Evolutionary conservation across 2,888 invertebrate genomes (phyloP).

Genomic region (Torymus aiolomorphi): DNA sequence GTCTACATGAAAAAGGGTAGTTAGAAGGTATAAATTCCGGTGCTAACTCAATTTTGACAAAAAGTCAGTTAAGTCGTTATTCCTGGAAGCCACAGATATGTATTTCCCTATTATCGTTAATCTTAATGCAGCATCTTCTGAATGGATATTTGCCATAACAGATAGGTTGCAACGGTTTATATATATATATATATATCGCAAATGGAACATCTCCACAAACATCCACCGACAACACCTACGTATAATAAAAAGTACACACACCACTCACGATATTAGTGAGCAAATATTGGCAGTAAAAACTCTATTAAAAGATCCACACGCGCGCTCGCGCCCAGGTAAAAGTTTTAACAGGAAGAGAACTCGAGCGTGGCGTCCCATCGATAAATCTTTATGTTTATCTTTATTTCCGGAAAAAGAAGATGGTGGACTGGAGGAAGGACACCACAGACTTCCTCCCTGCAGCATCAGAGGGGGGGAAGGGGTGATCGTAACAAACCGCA

Average conservation of each 20-base stretch:
- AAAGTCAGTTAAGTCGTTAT: no score
- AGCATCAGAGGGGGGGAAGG: constrained; percentile 11
- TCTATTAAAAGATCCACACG: constrained; percentile 32
- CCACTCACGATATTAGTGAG: background rate
- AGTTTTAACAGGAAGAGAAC: constrained; percentile 32
- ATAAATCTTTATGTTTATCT: constrained; percentile 53
- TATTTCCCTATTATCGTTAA: no score
- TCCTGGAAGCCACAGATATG: no score
- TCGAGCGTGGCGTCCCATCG: constrained; percentile 2
- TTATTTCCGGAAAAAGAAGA: constrained; percentile 24
- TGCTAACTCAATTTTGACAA: no score
- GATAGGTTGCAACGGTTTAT: no score
- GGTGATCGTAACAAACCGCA: constrained; percentile 47
- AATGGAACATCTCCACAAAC: background rate
- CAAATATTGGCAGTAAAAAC: constrained; percentile 48
- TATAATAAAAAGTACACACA: background rate
- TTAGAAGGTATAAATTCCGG: no score
- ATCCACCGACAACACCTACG: no score
- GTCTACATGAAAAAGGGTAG: no score
- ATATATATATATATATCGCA: background rate
- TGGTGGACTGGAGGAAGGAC: background rate
- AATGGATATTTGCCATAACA: no score
- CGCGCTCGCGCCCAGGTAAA: constrained; percentile 15
- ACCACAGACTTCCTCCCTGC: background rate
- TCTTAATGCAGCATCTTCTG: no score